Evolutionary conservation across 2,113 vertebrate genomes (phyloP).

Genomic region (Cottus gobio): DNA sequence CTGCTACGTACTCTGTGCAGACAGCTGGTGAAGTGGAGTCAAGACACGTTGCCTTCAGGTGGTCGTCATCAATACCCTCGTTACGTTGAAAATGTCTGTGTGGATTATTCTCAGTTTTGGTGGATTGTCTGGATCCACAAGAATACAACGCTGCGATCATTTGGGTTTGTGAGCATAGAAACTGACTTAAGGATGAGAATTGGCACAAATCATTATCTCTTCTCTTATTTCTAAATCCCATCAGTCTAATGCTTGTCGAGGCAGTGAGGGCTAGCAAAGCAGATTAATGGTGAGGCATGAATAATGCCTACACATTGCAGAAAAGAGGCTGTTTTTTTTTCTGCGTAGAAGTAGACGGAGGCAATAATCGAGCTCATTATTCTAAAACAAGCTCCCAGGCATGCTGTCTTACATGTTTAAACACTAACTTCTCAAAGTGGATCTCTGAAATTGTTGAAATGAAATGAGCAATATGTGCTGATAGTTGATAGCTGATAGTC

Average conservation of each 20-base stretch:
- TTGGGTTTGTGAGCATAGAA: conserved; percentile 9
- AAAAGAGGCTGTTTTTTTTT: not conserved
- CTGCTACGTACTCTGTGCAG: too few relatives aligned
- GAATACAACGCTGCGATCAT: not conserved
- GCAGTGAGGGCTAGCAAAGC: not conserved
- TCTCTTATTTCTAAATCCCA: conserved; percentile 12
- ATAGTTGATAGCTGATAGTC: conserved; percentile 30
- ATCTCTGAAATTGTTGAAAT: conserved; percentile 17
- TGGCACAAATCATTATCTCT: conserved; percentile 7
- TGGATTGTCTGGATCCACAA: not conserved
- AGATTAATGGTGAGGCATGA: conserved; percentile 9
- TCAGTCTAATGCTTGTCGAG: conserved; percentile 12
- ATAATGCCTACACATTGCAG: conserved; percentile 4
- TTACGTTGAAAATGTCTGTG: not conserved
- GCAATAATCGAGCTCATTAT: conserved; percentile 32
- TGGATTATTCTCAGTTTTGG: not conserved
- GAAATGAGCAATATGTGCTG: not conserved
- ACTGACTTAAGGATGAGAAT: conserved; percentile 19
- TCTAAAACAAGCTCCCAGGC: conserved; percentile 20
- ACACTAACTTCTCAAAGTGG: conserved; percentile 13
- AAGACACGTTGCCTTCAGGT: not conserved
- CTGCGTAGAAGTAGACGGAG: conserved; percentile 5
- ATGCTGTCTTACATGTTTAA: conserved; percentile 7
- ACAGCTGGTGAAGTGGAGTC: not conserved
- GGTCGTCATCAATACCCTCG: not conserved